Evolutionary conservation across 2,797 vertebrate genomes (phyloP).

Genomic region (Hydrocynus forskahlii): DNA sequence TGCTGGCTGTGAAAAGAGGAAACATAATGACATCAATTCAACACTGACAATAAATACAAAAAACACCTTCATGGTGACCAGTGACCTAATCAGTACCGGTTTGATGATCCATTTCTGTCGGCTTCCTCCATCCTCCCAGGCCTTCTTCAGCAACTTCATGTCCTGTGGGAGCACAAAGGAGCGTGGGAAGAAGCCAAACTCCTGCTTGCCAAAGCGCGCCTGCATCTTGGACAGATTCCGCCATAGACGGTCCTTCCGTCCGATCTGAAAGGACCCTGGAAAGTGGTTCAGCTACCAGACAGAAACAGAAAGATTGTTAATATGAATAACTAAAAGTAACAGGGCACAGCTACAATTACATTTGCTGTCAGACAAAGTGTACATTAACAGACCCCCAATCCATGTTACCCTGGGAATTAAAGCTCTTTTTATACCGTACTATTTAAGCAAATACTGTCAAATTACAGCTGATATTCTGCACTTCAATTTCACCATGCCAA

Average conservation of each 20-base stretch:
- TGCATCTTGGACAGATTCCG: slow-evolving; percentile 95
- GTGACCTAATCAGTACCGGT: slow-evolving; percentile 77
- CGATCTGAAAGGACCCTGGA: slow-evolving; percentile 97
- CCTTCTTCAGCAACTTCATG: slow-evolving; percentile 88
- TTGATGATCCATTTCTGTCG: slow-evolving; percentile 97
- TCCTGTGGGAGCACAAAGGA: slow-evolving; percentile 96
- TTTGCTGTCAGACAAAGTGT: not conserved
- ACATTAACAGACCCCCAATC: not conserved
- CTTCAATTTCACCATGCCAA: not conserved
- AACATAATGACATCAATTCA: not conserved
- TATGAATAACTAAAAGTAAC: not conserved
- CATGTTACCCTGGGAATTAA: no score
- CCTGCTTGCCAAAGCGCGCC: slow-evolving; percentile 87
- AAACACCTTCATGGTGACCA: not conserved
- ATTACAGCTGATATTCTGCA: not conserved
- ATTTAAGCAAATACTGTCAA: not conserved
- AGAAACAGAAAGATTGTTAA: slow-evolving; percentile 35
- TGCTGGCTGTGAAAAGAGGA: slow-evolving; percentile 82
- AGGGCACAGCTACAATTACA: not conserved
- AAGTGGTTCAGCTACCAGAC: slow-evolving; percentile 91
- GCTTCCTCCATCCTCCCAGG: slow-evolving; percentile 88
- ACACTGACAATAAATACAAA: not conserved
- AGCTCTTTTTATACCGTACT: not conserved
- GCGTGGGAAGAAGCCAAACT: slow-evolving; percentile 94
- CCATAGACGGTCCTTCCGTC: slow-evolving; percentile 96